Percentiles rank a stretch among this genome's conserved stretches.
Conservation (phyloP, 2,888 invertebrate genomes). For the Proisotoma minuta region DNA sequence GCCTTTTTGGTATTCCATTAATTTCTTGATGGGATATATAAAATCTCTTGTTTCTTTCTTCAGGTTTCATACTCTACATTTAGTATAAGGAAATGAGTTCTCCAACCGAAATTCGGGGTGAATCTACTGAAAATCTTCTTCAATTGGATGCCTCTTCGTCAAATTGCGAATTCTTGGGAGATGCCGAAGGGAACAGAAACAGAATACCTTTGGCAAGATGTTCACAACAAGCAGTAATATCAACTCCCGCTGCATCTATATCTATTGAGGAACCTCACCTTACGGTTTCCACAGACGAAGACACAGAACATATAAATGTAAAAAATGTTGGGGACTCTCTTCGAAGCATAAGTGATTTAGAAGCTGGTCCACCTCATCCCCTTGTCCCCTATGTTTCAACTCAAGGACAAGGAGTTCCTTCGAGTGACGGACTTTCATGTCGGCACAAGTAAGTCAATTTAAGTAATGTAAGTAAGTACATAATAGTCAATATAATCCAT, state of each 20-base stretch:
- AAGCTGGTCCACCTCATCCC: conserved; percentile 57
- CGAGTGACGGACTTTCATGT: conserved; percentile 33
- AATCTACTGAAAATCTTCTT: conserved; percentile 37
- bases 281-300: conserved; percentile 46
- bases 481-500: too few relatives aligned
- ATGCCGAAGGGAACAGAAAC: conserved; percentile 30
- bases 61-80: not conserved
- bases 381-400: conserved; percentile 20
- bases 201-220: conserved; percentile 46
- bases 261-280: conserved; percentile 45
- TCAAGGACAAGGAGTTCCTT: conserved; percentile 32
- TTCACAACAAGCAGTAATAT: conserved; percentile 46
- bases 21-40: too few relatives aligned
- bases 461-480: not conserved
- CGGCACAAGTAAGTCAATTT: conserved; percentile 33
- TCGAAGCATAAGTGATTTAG: conserved; percentile 75
- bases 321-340: conserved; percentile 50
- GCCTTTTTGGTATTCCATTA: too few relatives aligned
- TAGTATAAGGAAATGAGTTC: conserved; percentile 23
- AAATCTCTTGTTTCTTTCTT: not conserved
- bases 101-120: conserved; percentile 20
- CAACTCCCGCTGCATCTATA: conserved; percentile 41
- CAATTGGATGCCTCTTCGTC: conserved; percentile 30
- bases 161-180: conserved; percentile 34
- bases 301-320: conserved; percentile 32